Conservation (phyloP, 2,888 invertebrate genomes). For the Auanema sp. region DNA sequence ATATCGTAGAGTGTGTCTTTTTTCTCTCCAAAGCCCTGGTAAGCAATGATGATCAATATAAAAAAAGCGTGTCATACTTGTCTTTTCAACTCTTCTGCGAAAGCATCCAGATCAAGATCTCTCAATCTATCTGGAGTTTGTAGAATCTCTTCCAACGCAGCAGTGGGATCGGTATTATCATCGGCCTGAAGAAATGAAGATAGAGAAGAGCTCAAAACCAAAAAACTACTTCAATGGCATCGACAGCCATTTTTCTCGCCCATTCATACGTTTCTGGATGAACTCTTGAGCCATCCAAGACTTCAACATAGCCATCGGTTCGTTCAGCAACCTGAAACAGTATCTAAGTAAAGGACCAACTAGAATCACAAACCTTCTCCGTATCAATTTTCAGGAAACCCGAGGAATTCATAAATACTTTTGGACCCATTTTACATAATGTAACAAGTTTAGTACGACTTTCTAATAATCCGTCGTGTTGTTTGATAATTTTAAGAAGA, state of each 20-base stretch:
- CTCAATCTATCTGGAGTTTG: slow-evolving; percentile 77
- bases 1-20: slow-evolving; percentile 93
- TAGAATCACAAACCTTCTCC: slow-evolving; percentile 71
- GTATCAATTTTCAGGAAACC: slow-evolving; percentile 99
- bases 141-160: slow-evolving; percentile 93
- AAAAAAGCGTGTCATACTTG: slow-evolving; percentile 68
- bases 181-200: slow-evolving; percentile 31
- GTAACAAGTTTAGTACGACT: slow-evolving; percentile 83
- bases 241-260: slow-evolving; percentile 99
- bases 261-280: slow-evolving; percentile 99
- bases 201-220: neutral
- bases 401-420: slow-evolving; percentile 97
- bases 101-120: slow-evolving; percentile 95
- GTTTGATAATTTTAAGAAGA: slow-evolving; percentile 65
- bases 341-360: neutral
- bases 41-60: slow-evolving; percentile 11
- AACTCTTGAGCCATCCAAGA: slow-evolving; percentile 89
- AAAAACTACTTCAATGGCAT: slow-evolving; percentile 83
- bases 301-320: slow-evolving; percentile 69
- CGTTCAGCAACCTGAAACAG: slow-evolving; percentile 69
- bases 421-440: slow-evolving; percentile 93
- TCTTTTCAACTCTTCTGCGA: slow-evolving; percentile 92
- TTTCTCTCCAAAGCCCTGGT: slow-evolving; percentile 73
- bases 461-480: slow-evolving; percentile 55
- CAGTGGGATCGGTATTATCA: slow-evolving; percentile 74